Evolutionary conservation across 64 coral and sea anemone species (phyloP).

Genomic region (Cladopsammia gracilis): DNA sequence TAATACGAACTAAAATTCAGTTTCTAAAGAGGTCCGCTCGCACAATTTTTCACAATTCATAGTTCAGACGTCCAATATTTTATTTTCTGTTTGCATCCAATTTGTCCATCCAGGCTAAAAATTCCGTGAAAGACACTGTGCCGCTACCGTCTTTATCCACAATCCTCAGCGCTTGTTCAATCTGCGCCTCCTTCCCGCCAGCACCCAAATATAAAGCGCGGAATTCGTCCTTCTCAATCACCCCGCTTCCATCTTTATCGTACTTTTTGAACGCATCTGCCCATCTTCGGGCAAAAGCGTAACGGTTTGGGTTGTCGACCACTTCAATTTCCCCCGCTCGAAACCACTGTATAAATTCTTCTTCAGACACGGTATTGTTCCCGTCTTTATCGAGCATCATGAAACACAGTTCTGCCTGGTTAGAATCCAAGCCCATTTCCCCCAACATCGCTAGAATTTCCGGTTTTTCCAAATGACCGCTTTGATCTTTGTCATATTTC

Average conservation of each 20-base stretch:
- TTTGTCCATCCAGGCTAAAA: slow-evolving; percentile 15
- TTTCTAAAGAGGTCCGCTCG: too few species aligned
- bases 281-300: slow-evolving; percentile 25
- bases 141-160: slow-evolving; percentile 35
- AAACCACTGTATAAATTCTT: slow-evolving; percentile 6
- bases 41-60: too few species aligned
- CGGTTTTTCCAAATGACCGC: neutral
- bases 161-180: neutral
- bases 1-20: too few species aligned
- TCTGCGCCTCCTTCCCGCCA: neutral
- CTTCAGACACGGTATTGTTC: neutral
- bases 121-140: slow-evolving; percentile 12
- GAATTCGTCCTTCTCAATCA: slow-evolving; percentile 13
- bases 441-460: slow-evolving; percentile 22
- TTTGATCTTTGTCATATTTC: slow-evolving; percentile 10
- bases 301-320: slow-evolving; percentile 14
- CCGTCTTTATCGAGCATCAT: slow-evolving; percentile 35
- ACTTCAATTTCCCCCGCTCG: neutral
- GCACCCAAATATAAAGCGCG: neutral
- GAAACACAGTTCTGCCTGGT: slow-evolving; percentile 26
- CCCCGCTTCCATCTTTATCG: neutral
- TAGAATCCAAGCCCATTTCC: slow-evolving; percentile 18
- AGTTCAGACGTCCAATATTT: neutral
- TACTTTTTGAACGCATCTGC: slow-evolving; percentile 3
- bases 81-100: neutral